These are phyloP conservation scores for Tamias sibiricus DNA, from an alignment of 2,113 vertebrate genomes.

Conservation along the genomic window DNA sequence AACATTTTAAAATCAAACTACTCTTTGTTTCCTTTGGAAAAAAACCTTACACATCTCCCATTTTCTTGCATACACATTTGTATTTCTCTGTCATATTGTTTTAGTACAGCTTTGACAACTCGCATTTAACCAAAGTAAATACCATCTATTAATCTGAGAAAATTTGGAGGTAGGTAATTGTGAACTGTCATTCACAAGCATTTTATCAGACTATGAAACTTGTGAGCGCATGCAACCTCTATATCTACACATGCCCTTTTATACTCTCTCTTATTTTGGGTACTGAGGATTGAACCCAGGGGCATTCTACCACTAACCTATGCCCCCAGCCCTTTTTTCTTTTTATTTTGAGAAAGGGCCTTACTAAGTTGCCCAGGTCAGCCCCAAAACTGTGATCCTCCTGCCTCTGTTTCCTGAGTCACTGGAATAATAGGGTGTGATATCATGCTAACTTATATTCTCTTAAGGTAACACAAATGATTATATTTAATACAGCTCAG, in stretches of 20 bases:
- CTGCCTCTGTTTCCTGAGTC: too few relatives aligned
- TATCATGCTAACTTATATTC: not conserved
- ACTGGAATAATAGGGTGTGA: too few relatives aligned
- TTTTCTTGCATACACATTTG: not conserved
- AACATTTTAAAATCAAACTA: not conserved
- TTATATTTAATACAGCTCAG: not conserved
- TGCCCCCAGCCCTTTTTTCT: too few relatives aligned
- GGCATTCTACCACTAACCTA: too few relatives aligned
- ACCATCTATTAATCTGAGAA: slow-evolving; percentile 25
- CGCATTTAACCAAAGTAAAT: not conserved
- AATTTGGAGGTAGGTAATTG: not conserved
- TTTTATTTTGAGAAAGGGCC: too few relatives aligned
- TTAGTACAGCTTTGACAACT: not conserved
- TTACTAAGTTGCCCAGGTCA: too few relatives aligned
- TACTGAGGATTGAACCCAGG: too few relatives aligned
- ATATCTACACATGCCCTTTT: not conserved
- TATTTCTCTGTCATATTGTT: not conserved
- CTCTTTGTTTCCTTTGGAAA: not conserved
- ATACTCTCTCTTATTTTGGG: not conserved
- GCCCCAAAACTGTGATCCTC: too few relatives aligned
- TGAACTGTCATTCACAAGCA: not conserved
- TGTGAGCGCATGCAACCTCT: not conserved
- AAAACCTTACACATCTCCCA: accelerated
- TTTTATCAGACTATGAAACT: not conserved
- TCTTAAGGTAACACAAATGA: not conserved